phyloP scores from a whole-genome alignment of 1,140 invertebrate genomes.

The Helicoverpa armigera region DNA sequence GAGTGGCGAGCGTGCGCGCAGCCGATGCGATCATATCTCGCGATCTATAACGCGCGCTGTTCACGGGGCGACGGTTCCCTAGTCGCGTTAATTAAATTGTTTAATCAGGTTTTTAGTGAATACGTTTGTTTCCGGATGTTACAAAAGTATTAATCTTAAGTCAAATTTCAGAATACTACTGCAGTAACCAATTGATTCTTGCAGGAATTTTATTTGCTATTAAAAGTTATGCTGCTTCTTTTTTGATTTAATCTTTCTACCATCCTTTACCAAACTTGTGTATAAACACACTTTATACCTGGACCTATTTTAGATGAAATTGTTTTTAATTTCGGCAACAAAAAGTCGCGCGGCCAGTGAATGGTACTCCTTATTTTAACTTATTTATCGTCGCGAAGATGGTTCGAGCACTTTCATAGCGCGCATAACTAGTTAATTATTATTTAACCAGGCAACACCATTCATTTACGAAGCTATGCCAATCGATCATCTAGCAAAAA shows the following conservation, averaged over 20 bases:
- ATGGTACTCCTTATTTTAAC: not conserved
- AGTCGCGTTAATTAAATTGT: not conserved
- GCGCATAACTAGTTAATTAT: slow-evolving; percentile 24
- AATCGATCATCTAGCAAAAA: slow-evolving; percentile 9
- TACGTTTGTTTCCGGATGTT: too few relatives aligned
- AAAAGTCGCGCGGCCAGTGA: not conserved
- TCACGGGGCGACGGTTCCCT: not conserved
- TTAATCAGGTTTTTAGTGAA: too few relatives aligned
- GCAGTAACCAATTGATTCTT: too few relatives aligned
- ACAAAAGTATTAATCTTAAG: too few relatives aligned
- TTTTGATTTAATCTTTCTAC: too few relatives aligned
- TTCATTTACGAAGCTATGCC: not conserved
- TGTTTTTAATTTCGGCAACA: not conserved
- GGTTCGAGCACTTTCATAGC: slow-evolving; percentile 31
- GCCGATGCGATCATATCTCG: slow-evolving; percentile 42
- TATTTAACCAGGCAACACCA: slow-evolving; percentile 13
- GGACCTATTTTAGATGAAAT: not conserved
- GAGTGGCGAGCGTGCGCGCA: slow-evolving; percentile 39
- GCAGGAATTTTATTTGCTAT: too few relatives aligned
- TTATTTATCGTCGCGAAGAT: not conserved
- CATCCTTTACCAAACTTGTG: too few relatives aligned
- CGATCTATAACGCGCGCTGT: slow-evolving; percentile 34
- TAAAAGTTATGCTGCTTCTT: too few relatives aligned
- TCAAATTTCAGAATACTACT: too few relatives aligned
- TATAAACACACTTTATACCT: not conserved